Evolutionary conservation across 2,888 invertebrate species (phyloP).

Genomic region (Heliconius aoede): DNA sequence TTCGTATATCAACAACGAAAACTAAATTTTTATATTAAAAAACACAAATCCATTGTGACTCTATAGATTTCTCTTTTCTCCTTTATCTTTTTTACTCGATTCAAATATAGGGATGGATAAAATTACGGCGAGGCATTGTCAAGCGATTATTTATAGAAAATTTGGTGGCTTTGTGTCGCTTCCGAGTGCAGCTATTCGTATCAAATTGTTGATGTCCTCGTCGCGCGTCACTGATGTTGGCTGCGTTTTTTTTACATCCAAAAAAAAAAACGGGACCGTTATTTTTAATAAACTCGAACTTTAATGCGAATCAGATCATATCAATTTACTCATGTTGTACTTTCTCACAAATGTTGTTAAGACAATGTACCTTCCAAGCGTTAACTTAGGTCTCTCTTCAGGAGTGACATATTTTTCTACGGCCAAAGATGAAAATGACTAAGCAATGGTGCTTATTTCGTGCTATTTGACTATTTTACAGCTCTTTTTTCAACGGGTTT

Average conservation of each 20-base stretch:
- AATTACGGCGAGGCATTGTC: constrained; percentile 78
- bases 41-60: constrained; percentile 52
- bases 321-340: neutral
- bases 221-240: constrained; percentile 64
- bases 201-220: constrained; percentile 63
- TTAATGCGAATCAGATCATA: neutral
- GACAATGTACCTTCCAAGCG: too few species aligned
- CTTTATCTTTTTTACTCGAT: constrained; percentile 73
- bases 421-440: neutral
- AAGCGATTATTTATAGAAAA: constrained; percentile 82
- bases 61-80: constrained; percentile 60
- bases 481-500: too few species aligned
- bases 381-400: too few species aligned
- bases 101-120: constrained; percentile 80
- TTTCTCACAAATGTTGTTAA: neutral
- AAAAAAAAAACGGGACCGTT: constrained; percentile 62
- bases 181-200: constrained; percentile 67
- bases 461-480: too few species aligned
- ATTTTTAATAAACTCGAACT: constrained; percentile 32
- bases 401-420: too few species aligned
- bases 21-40: neutral
- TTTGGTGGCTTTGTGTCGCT: constrained; percentile 78
- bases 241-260: constrained; percentile 58
- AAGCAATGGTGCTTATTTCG: too few species aligned
- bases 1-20: neutral